Evolutionary conservation across 2,797 vertebrate genomes (phyloP).

Genomic region (Borostomias antarcticus): DNA sequence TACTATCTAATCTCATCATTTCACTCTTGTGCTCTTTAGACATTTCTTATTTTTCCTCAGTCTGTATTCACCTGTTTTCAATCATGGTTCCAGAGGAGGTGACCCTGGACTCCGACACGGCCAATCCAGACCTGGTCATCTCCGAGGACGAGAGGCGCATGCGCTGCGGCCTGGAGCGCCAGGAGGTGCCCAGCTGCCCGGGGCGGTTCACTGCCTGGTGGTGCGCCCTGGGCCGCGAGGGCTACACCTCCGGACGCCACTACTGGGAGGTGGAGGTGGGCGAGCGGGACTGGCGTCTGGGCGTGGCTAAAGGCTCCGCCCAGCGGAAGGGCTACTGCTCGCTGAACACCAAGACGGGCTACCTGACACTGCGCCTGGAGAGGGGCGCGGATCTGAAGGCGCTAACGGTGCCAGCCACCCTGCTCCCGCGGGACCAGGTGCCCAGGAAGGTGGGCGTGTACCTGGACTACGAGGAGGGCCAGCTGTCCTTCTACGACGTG

Average conservation of each 20-base stretch:
- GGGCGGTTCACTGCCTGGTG: conserved; percentile 74
- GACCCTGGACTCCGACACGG: conserved; percentile 69
- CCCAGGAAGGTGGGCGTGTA: conserved; percentile 74
- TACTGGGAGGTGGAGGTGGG: conserved; percentile 85
- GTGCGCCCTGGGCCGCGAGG: conserved; percentile 63
- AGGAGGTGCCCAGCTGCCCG: conserved; percentile 38
- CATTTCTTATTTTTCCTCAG: not conserved
- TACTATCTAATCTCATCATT: no score
- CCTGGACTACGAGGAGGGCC: conserved; percentile 78
- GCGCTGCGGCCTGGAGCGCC: conserved; percentile 69
- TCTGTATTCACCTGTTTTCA: not conserved
- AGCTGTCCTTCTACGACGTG: conserved; percentile 80
- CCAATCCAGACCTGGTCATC: conserved; percentile 71
- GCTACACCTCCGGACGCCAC: conserved; percentile 69
- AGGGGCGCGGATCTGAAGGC: conserved; percentile 75
- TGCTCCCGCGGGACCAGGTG: conserved; percentile 45
- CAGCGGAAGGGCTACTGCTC: conserved; percentile 69
- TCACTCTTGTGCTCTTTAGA: not conserved
- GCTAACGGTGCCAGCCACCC: conserved; percentile 67
- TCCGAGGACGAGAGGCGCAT: conserved; percentile 68
- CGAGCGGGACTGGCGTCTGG: conserved; percentile 77
- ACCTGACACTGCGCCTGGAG: conserved; percentile 78
- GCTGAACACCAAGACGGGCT: conserved; percentile 73
- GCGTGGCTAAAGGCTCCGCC: conserved; percentile 71
- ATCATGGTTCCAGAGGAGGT: conserved; percentile 80